phyloP scores from a whole-genome alignment of 2,113 vertebrate species.

The Orcinus orca region DNA sequence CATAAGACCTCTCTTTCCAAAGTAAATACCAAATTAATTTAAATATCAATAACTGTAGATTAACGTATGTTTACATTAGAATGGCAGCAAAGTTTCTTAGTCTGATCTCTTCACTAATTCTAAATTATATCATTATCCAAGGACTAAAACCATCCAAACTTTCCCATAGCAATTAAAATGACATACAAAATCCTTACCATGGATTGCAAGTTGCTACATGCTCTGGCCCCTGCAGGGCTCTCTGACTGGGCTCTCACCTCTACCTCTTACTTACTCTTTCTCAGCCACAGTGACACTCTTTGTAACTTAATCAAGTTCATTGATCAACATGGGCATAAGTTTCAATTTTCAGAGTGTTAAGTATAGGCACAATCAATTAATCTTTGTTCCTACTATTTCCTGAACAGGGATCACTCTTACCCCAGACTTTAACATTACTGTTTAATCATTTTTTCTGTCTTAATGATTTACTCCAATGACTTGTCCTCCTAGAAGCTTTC shows the following conservation, averaged over 20 bases:
- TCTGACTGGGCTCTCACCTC: not conserved
- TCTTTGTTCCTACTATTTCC: not conserved
- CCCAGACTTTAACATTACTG: not conserved
- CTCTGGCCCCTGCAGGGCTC: not conserved
- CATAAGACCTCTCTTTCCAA: not conserved
- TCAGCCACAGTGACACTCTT: not conserved
- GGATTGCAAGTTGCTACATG: accelerated
- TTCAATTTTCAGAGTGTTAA: not conserved
- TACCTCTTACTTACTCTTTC: not conserved
- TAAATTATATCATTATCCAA: not conserved
- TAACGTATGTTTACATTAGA: not conserved
- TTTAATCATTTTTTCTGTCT: not conserved
- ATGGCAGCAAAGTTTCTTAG: not conserved
- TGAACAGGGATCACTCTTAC: not conserved
- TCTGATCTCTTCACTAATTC: not conserved
- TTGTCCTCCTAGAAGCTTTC: not conserved
- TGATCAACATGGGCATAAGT: not conserved
- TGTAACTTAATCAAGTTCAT: not conserved
- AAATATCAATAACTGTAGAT: not conserved
- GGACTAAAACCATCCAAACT: not conserved
- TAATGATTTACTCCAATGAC: not conserved
- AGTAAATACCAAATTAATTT: not conserved
- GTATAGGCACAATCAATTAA: not conserved
- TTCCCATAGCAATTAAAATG: not conserved
- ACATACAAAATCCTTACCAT: too few relatives aligned